Base-by-base conservation (phyloP, 1,140 invertebrate genomes). In the Microplitis mediator region DNA sequence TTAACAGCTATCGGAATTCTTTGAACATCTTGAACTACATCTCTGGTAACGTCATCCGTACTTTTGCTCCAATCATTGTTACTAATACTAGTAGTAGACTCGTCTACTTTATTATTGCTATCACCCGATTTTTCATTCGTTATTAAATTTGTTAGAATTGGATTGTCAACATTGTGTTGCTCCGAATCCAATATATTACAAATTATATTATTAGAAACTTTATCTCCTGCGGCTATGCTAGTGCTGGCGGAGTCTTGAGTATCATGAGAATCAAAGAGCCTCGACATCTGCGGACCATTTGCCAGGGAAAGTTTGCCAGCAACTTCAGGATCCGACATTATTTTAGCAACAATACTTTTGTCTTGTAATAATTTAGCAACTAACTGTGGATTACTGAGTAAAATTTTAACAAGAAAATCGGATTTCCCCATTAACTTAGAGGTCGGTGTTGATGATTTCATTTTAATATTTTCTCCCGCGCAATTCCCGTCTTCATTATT, bases 21-120 rank as follows among this genome's bases (percentile, higher is more conserved):
- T 78, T 91, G 89, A 14, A 92, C 89, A 81, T 92, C 91, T 76
- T 91, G 89, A 13, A 92, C 79, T 56, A 92, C 89, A 78, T 92
- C 91, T 78, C 86, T 88, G 0, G 91, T 90, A 71, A 89, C 85
- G 76, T 90, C 88, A 13, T 82, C 77, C 5, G 76, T 73, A 39
- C 58, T 79, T 71, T 82, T 81, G 23, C 34, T 52, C 50, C 73
- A 5, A 23, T 74, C 16, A 31, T 56, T 14, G 2, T 68, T 35
- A 71, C 4, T 5, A 76, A 67, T 4, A 23, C 23, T 23, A 23
- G 23, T 23, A 23, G 23, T 0, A 11, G 14, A 45, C 14, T 67
- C 45, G 8, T 72, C 58, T 35, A 75, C 68, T 54, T 74, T 51
- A 32, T 75, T 72, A 13, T 74, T 66, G 4, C 60, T 72, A 9